Base-by-base conservation (phyloP, 1,140 invertebrate species). In the Drosophila guanche region DNA sequence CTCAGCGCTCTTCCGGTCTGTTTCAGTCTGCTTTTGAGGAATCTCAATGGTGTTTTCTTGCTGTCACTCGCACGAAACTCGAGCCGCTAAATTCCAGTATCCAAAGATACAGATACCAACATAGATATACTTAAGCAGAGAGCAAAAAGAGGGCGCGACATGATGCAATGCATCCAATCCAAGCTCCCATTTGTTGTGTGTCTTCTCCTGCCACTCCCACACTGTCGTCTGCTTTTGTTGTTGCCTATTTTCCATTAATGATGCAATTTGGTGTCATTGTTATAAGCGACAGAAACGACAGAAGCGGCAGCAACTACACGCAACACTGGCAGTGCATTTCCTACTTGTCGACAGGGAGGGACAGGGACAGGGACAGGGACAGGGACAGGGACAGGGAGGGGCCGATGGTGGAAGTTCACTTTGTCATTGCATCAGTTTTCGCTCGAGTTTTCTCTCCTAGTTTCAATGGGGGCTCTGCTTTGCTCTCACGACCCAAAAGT, bases 201-300 rank as follows among this genome's bases (percentile, higher is more conserved):
- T 23, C 8, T n/a, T 12, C 5, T 29, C 27, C 12, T 3, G 12
- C 27, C 51, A 42, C 50, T 42, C 25, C 37, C 20, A 43, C 5
- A 25, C 8, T 4, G 47, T 5, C 47, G 14, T 25, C n/a, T 45
- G 33, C 23, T 55, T 43, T 56, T 46, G 54, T 52, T 55, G 23
- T 70, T 52, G 61, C 56, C 63, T 48, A 72, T 62, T 74, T 83
- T 79, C 73, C 79, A 83, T 73, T 68, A 83, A 83, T 81, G 79
- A 83, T 84, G 79, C 72, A 83, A 83, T 83, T 74, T 61, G 51
- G 45, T 77, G 79, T 60, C 79, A 74, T 79, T 83, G 75, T 83
- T 83, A 65, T 70, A 48, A 45, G 56, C 52, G 48, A 68, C 63
- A 69, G 43, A 37, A 37, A 4, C 65, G 47, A 42, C 62, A 66